These are phyloP conservation scores for Drosophila ezoana DNA, from an alignment of 2,888 invertebrate species.

Conservation along the genomic window DNA sequence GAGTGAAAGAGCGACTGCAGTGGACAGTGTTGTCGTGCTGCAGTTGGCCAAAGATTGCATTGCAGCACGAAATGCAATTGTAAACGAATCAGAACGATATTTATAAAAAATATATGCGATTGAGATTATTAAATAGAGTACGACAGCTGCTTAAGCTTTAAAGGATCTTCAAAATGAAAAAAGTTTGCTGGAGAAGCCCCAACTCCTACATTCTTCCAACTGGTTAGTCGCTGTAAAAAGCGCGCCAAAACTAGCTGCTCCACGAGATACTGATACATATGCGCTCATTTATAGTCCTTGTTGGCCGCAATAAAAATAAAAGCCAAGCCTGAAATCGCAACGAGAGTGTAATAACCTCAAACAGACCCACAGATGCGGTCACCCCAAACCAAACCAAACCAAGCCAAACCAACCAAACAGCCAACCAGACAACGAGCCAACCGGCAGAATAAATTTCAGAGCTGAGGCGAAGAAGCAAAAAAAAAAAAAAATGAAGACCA, in stretches of 20 bases:
- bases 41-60: conserved; percentile 29
- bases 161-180: neutral
- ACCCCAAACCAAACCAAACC: conserved; percentile 35
- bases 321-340: conserved; percentile 17
- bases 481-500: neutral
- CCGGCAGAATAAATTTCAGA: conserved; percentile 61
- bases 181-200: too few relatives aligned
- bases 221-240: conserved; percentile 28
- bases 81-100: neutral
- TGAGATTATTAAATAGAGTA: neutral
- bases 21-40: conserved; percentile 72
- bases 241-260: conserved; percentile 53
- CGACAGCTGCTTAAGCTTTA: neutral
- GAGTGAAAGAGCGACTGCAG: conserved; percentile 9
- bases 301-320: conserved; percentile 36
- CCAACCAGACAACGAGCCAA: conserved; percentile 21
- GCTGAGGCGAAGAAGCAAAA: conserved; percentile 21
- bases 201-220: neutral
- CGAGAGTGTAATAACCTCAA: conserved; percentile 67
- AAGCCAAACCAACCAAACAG: conserved; percentile 10
- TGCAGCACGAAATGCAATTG: conserved; percentile 38
- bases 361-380: conserved; percentile 49
- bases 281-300: conserved; percentile 56
- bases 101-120: neutral
- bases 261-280: neutral